These are phyloP conservation scores for Chloropsis hardwickii DNA, from an alignment of 2,113 vertebrate species.

Conservation along the genomic window DNA sequence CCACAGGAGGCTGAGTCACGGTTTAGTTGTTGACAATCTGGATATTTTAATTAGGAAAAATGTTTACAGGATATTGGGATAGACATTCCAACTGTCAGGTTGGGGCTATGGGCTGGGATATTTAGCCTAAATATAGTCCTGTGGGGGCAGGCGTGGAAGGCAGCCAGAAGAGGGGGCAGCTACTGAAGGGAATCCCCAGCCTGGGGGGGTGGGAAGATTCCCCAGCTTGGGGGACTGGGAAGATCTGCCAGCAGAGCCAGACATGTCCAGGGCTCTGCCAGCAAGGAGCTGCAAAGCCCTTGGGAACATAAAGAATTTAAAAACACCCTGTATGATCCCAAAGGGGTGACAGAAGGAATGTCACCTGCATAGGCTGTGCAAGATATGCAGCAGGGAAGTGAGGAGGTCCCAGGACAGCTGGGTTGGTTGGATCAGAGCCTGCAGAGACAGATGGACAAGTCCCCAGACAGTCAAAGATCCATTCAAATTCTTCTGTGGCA, in stretches of 20 bases:
- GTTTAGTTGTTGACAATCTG: not conserved
- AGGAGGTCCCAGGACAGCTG: not conserved
- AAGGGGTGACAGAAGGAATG: not conserved
- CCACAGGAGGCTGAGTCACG: not conserved
- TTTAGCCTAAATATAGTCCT: not conserved
- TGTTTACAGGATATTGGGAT: not conserved
- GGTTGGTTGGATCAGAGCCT: not conserved
- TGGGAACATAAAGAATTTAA: not conserved
- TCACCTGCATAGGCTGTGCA: not conserved
- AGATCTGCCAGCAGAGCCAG: not conserved
- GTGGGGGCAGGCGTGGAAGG: not conserved
- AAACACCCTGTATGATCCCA: not conserved
- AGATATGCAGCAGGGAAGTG: not conserved
- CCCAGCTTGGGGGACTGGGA: not conserved
- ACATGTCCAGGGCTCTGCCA: fast-evolving
- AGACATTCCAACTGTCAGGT: not conserved
- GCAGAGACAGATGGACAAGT: not conserved
- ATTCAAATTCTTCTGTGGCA: fast-evolving
- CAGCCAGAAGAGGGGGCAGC: not conserved
- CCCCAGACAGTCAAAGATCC: not conserved
- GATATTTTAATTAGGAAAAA: not conserved
- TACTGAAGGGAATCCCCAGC: not conserved
- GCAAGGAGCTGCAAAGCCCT: not conserved
- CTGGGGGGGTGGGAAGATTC: not conserved
- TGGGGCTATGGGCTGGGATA: not conserved